Evolutionary conservation across 2,113 vertebrate species (phyloP).

Genomic region (Cololabis saira): DNA sequence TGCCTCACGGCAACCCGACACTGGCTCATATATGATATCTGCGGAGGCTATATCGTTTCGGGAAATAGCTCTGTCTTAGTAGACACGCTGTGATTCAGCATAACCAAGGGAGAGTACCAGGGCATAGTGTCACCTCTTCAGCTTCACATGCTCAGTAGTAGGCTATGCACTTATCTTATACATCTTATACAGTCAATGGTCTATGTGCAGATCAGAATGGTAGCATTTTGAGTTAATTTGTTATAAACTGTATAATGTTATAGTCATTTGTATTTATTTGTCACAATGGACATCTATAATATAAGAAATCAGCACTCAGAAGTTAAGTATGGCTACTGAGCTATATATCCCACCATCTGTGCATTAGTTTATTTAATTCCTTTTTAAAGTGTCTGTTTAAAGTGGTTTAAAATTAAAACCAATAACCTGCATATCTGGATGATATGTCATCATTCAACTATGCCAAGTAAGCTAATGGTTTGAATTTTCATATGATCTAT

Average conservation of each 20-base stretch:
- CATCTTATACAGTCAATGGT: too few species aligned
- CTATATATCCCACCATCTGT: too few species aligned
- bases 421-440: neutral
- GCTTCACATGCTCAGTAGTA: constrained; percentile 9
- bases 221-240: neutral
- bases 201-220: too few species aligned
- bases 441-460: neutral
- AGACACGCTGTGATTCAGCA: constrained; percentile 31
- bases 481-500: neutral
- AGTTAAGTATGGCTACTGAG: too few species aligned
- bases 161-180: too few species aligned
- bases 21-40: constrained; percentile 36
- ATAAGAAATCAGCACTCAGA: too few species aligned
- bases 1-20: constrained; percentile 42
- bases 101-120: constrained; percentile 37
- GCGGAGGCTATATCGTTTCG: constrained; percentile 30
- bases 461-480: neutral
- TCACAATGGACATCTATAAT: too few species aligned
- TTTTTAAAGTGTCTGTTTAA: too few species aligned
- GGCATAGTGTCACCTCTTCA: constrained; percentile 31
- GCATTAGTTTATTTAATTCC: too few species aligned
- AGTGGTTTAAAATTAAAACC: neutral
- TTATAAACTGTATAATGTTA: too few species aligned
- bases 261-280: too few species aligned
- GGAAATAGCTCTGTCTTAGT: constrained; percentile 43